phyloP scores from a whole-genome alignment of 2,113 vertebrate genomes.

The Pelecanoides urinatrix region DNA sequence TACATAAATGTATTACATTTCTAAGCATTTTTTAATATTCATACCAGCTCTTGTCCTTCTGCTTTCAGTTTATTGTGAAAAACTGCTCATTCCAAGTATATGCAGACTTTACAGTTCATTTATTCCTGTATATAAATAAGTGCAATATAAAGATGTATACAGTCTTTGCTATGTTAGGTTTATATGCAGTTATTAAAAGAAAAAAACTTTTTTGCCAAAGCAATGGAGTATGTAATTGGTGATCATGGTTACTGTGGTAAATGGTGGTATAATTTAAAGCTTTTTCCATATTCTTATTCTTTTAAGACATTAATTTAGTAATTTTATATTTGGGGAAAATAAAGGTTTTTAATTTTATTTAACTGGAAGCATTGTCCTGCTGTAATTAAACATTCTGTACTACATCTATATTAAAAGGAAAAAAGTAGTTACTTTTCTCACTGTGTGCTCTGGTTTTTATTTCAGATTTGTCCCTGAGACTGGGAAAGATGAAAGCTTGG shows the following conservation, averaged over 20 bases:
- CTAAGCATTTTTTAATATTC: constrained; percentile 79
- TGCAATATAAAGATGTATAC: constrained; percentile 95
- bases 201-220: constrained; percentile 91
- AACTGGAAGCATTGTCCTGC: constrained; percentile 94
- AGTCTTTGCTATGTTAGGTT: constrained; percentile 88
- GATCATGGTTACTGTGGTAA: constrained; percentile 82
- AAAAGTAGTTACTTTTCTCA: constrained; percentile 75
- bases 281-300: constrained; percentile 89
- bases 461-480: not conserved
- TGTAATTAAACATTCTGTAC: constrained; percentile 91
- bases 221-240: constrained; percentile 79
- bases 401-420: constrained; percentile 91
- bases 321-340: constrained; percentile 91
- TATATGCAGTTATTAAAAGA: constrained; percentile 85
- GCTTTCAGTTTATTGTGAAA: constrained; percentile 75
- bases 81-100: constrained; percentile 68
- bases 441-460: constrained; percentile 51
- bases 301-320: constrained; percentile 85
- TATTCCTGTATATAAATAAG: constrained; percentile 89
- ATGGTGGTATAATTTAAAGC: constrained; percentile 82
- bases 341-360: constrained; percentile 91
- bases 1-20: constrained; percentile 80
- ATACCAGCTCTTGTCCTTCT: constrained; percentile 67
- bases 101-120: constrained; percentile 75
- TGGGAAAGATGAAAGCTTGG: not conserved